phyloP scores from a whole-genome alignment of 2,113 vertebrate species.

The Cinclus cinclus region DNA sequence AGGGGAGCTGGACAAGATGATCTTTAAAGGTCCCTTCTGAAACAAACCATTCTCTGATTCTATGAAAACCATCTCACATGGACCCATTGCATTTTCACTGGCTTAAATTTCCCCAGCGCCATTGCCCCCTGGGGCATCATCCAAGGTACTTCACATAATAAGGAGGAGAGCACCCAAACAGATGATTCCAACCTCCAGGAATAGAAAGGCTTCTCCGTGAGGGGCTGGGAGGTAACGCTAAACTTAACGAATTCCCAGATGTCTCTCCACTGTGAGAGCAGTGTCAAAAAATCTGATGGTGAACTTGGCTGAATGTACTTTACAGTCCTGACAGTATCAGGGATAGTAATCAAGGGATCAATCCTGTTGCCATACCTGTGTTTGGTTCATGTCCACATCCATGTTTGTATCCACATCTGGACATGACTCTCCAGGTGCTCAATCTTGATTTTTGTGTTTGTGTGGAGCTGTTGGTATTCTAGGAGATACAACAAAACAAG shows the following conservation, averaged over 20 bases:
- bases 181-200: not conserved
- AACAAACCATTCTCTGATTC: not conserved
- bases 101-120: not conserved
- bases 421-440: not conserved
- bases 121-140: not conserved
- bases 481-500: not conserved
- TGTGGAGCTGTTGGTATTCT: not conserved
- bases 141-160: not conserved
- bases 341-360: not conserved
- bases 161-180: not conserved
- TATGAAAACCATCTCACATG: not conserved
- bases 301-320: not conserved
- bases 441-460: not conserved
- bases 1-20: not conserved
- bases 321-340: not conserved
- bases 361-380: fast-evolving
- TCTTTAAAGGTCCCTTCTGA: not conserved
- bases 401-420: not conserved
- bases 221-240: not conserved
- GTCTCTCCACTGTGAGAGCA: not conserved
- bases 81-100: not conserved
- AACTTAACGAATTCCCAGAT: not conserved
- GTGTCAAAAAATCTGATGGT: not conserved
- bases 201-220: not conserved
- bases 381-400: not conserved